Percentiles rank a stretch among this genome's conserved stretches.
Conservation (phyloP, 2,797 vertebrate species). For the Meriones psammophilus region DNA sequence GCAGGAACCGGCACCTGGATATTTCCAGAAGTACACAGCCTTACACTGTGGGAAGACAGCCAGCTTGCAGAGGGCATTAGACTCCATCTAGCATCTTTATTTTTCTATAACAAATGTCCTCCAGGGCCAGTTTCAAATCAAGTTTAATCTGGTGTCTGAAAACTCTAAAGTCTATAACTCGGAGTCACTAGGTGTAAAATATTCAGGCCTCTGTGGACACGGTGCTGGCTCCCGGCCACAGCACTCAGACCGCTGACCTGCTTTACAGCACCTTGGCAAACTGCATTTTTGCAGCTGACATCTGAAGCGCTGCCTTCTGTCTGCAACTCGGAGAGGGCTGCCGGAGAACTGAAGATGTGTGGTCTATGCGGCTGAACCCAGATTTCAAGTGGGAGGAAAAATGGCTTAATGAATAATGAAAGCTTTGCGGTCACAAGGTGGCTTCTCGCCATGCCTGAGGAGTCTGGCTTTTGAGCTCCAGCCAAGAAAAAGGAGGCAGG, state of each 20-base stretch:
- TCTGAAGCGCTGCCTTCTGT: conserved; percentile 76
- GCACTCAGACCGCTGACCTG: neutral
- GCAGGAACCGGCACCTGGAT: neutral
- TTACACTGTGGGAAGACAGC: neutral
- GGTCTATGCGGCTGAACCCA: conserved; percentile 43
- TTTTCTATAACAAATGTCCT: conserved; percentile 71
- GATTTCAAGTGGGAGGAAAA: conserved; percentile 78
- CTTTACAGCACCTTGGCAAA: conserved; percentile 72
- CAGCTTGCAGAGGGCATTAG: neutral
- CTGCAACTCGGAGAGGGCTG: conserved; percentile 41
- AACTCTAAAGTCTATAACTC: conserved; percentile 65
- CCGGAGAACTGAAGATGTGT: conserved; percentile 62
- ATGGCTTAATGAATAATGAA: conserved; percentile 86
- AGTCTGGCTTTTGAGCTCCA: conserved; percentile 44
- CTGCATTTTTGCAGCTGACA: conserved; percentile 75
- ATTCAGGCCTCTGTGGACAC: conserved; percentile 66
- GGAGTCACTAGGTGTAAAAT: conserved; percentile 68
- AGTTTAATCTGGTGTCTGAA: conserved; percentile 75
- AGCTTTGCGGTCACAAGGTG: conserved; percentile 73
- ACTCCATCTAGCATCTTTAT: conserved; percentile 38
- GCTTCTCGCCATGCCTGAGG: conserved; percentile 72
- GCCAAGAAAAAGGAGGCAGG: neutral
- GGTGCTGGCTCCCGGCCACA: neutral
- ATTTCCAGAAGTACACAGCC: neutral
- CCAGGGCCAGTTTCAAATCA: conserved; percentile 74